Base-by-base conservation (phyloP, 2,113 vertebrate genomes). In the Rhodinocichla rosea region DNA sequence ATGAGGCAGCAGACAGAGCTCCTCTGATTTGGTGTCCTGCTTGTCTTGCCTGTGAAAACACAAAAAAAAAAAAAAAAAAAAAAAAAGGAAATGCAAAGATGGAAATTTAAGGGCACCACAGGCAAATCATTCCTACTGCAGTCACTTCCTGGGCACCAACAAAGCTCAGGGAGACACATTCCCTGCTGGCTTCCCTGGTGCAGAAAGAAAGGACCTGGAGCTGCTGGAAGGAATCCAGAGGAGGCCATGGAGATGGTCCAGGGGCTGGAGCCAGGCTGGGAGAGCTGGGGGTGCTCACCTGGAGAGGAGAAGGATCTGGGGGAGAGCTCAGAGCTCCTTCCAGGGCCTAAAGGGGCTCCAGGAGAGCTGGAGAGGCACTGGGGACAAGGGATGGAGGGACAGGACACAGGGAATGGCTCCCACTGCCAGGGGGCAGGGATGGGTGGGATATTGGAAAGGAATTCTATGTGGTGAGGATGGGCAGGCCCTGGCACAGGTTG, bases 281-380 rank as follows among this genome's bases (percentile, higher is more conserved):
- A 81, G 42, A 65, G 42, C 32, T 57, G 67, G 10, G 42, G 6
- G 1, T 9, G 27, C 0, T 73, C 50, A 57, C 22, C 50, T 44
- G 44, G 7, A 57, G 21, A 64, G 1, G 13, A 32, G 21, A 57
- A 59, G 33, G 44, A 2, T 59, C 21, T 3, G 1, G 2, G 5
- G 7, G 12, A 27, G 33, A 44, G 0, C 15, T 39, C 0, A 7
- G 26, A 65, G 21, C 16, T 13, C 37, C 1, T 50, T 28, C 4
- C 27, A 44, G 44, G 0, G 20, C 27, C 33, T 67, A 4, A 33
- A 44, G 18, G 10, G 19, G 19, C 12, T 74, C 44, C 37, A 59
- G 11, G 32, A 74, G 52, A 65, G 42, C 37, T 74, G 37, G 18
- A 56, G 57, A 71, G 42, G 35, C 30, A 20, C 52, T 24, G 0